Evolutionary conservation across 2,888 invertebrate species (phyloP).

Genomic region (Erpobdella octoculata): DNA sequence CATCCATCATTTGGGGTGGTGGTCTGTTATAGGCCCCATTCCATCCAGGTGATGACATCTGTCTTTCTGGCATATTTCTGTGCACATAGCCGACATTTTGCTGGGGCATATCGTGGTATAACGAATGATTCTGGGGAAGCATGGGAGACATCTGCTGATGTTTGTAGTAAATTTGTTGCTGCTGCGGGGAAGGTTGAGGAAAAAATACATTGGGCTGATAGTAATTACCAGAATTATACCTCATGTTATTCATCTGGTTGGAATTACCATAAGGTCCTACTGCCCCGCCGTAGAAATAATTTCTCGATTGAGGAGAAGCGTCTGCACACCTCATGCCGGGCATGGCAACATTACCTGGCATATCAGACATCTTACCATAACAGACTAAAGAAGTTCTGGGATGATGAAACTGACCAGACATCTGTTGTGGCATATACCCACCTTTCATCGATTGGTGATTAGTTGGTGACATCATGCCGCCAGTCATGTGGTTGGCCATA

Average conservation of each 20-base stretch:
- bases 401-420: conserved; percentile 5
- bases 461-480: conserved; percentile 4
- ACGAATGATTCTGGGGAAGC: conserved; percentile 3
- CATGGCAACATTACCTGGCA: background rate
- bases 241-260: background rate
- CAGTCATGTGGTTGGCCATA: background rate
- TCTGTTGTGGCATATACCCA: background rate
- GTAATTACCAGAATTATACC: background rate
- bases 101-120: background rate
- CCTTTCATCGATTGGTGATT: background rate
- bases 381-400: background rate
- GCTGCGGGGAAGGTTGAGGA: background rate
- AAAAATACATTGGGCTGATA: background rate
- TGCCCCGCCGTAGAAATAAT: background rate
- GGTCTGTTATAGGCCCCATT: background rate
- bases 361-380: conserved; percentile 4
- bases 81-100: background rate
- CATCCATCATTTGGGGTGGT: background rate
- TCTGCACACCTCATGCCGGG: background rate
- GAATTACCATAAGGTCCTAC: background rate
- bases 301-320: background rate
- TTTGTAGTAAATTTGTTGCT: background rate
- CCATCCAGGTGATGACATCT: background rate
- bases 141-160: conserved; percentile 10
- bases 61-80: background rate